Evolutionary conservation across 92 coral and sea anemone genomes (phyloP), one percentile per base, ranked within the genome.

Genomic region (Parazoanthus darwini): DNA sequence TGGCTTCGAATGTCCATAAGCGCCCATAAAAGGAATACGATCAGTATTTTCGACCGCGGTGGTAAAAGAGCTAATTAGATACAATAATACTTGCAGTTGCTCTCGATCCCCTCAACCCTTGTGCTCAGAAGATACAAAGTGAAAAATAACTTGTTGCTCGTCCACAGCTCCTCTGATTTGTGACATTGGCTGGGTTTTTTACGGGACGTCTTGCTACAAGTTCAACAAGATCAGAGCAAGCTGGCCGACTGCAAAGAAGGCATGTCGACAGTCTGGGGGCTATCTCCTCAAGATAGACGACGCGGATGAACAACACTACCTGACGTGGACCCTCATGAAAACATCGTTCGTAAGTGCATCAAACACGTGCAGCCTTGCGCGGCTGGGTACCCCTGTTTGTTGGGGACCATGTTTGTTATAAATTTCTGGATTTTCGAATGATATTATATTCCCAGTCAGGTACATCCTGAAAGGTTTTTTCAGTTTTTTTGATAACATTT

Each of bases 211-310:
- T 35, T 97, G 99, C 73, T 97, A 95, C 92, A 93, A 92, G 91
- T 92, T 95, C 74, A 90, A 88, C 50, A 26, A 73, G 43, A 82
- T 91, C 25, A 70, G 66, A 77, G 93, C 86, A 85, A 92, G 88
- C 58, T 97, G 99, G 99, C 54, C 67, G 82, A 91, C 88, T 42
- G 99, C 98, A n/a, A 90, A 82, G 89, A 88, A 78, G 44, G 95
- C 92, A 56, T 97, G 99, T 92, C 95, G 95, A 48, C 90, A 91
- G 35, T 89, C 96, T 58, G 99, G 99, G 70, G 99, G 98, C 0
- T 91, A 94, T 63, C 90, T 97, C 43, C 89, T 94, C n/a, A 97
- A 93, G 90, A 91, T 97, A 42, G 94, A 97, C 81, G 90, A 91
- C 59, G 93, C 82, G 11, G 90, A 43, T 38, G 96, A 97, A 76